Evolutionary conservation across 2,888 invertebrate species (phyloP), one percentile per base, ranked within the genome.

Genomic region (Brachyptera risi): DNA sequence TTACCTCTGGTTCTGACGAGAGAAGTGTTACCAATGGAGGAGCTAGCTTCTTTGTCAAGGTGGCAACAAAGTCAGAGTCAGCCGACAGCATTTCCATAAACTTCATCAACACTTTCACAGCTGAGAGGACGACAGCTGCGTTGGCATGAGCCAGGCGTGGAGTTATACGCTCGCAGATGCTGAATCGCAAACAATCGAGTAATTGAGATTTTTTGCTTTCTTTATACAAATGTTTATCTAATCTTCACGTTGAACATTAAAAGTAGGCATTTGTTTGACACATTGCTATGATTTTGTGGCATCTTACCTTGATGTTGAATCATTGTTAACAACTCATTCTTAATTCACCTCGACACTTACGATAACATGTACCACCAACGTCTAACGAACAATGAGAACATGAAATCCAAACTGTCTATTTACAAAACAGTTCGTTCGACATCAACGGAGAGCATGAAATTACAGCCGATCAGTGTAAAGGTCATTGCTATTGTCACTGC

Each of bases 71-170:
- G 73, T 99, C 99, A 1, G 92, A 87, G 73, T 95, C 94, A 1
- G 87, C 87, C 2, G 94, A 87, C 63, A 99, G 81, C 88, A 98
- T 94, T 79, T 99, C 98, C 86, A 99, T 92, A 68, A 98, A 83
- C 75, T 98, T 98, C 96, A 99, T 98, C 49, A 99, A 80, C 65
- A 92, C 93, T 84, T 98, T 99, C 31, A 99, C 97, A 57, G 99
- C 97, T 21, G 97, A 97, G 0, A 99, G 80, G 0, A 99, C 99
- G 23, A 99, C 99, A 5, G 99, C 99, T 1, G 99, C 98, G 77
- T 99, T 99, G 2, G 99, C 99, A 77, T 99, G 99, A 3, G 99
- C 98, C 63, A 99, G 80, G 17, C 98, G 82, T 1, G 98, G 98
- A 1, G 97, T 96, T 69, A 99, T 97, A 60, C 98, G 81, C 80